These are phyloP conservation scores for Hypomecis punctinalis DNA, from an alignment of 2,888 invertebrate species.

Conservation along the genomic window DNA sequence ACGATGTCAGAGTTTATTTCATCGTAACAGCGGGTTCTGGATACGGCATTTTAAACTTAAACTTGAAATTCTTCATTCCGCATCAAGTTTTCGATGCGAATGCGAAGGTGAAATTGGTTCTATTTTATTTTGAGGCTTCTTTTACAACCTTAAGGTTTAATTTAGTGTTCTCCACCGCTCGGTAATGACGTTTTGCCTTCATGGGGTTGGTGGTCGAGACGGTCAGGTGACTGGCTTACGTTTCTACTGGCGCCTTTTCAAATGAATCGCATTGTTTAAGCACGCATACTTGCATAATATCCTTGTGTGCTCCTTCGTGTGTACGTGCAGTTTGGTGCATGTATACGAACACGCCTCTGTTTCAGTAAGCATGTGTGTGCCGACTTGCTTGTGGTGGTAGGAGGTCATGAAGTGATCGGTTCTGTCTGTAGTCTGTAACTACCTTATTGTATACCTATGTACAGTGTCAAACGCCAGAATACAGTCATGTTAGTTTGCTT, in stretches of 20 bases:
- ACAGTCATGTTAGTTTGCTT: conserved; percentile 54
- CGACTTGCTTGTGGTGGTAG: conserved; percentile 60
- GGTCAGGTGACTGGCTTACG: conserved; percentile 75
- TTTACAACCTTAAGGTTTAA: conserved; percentile 37
- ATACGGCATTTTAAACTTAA: conserved; percentile 51
- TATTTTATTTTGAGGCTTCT: conserved; percentile 34
- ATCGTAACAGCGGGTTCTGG: conserved; percentile 33
- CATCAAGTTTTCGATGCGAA: conserved; percentile 34
- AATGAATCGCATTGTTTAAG: conserved; percentile 72
- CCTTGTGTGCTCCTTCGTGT: conserved; percentile 62
- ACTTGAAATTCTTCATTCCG: conserved; percentile 62
- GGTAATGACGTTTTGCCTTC: conserved; percentile 39
- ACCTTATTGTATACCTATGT: conserved; percentile 7
- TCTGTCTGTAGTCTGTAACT: conserved; percentile 7
- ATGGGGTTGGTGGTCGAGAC: conserved; percentile 46
- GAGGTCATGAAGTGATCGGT: conserved; percentile 76
- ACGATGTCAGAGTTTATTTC: conserved; percentile 40
- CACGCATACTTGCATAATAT: conserved; percentile 51
- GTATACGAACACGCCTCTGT: conserved; percentile 72
- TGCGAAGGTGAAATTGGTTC: conserved; percentile 2
- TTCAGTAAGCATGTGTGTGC: conserved; percentile 53
- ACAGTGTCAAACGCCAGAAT: conserved; percentile 32
- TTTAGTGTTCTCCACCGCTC: conserved; percentile 39
- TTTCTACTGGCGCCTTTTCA: conserved; percentile 69
- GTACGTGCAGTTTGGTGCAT: conserved; percentile 60